Evolutionary conservation across 2,888 invertebrate genomes (phyloP).

Genomic region (Strigamia crassipes): DNA sequence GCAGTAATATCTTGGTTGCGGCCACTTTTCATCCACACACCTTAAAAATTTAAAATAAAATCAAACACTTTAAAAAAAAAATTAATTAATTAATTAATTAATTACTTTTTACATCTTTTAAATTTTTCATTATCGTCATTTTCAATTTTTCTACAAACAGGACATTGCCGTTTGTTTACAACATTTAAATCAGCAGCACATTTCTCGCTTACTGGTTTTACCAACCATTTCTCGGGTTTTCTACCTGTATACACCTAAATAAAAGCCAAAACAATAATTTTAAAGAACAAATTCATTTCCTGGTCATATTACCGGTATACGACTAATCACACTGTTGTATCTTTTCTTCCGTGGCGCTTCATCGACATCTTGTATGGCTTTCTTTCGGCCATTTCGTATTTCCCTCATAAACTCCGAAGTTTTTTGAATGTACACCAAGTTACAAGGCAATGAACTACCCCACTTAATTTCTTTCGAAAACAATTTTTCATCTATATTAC

Average conservation of each 20-base stretch:
- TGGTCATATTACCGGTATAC: neutral
- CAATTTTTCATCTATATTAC: neutral
- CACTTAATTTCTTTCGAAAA: neutral
- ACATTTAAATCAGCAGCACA: neutral
- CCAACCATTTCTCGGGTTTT: neutral
- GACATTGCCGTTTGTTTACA: neutral
- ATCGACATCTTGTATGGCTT: neutral
- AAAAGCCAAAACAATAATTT: neutral
- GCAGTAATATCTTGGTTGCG: neutral
- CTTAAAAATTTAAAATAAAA: neutral
- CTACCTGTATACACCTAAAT: neutral
- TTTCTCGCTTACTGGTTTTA: neutral
- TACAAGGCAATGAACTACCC: neutral
- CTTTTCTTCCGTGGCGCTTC: neutral
- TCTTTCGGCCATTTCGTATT: conserved; percentile 7
- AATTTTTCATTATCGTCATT: neutral
- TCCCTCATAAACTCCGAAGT: conserved; percentile 2
- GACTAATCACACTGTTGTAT: neutral
- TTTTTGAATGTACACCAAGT: neutral
- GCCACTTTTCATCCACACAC: neutral
- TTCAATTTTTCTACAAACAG: neutral
- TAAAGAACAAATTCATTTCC: neutral
- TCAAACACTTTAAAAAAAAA: neutral
- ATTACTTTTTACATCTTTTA: conserved; percentile 6
- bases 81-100: no score